Evolutionary conservation across 2,888 invertebrate species (phyloP).

Genomic region (Amblyteles armatorius): DNA sequence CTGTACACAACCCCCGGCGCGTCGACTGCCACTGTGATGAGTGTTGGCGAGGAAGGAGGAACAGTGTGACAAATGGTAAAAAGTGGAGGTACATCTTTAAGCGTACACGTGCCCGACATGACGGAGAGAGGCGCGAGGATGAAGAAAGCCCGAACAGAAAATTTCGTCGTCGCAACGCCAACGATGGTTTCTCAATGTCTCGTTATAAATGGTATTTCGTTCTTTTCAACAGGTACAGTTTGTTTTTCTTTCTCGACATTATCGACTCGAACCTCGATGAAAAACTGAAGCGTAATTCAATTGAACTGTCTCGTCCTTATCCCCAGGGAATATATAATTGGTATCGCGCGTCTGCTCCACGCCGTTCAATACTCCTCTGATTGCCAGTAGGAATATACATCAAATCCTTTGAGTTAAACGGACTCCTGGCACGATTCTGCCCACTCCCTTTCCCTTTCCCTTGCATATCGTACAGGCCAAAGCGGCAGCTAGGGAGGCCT

Average conservation of each 20-base stretch:
- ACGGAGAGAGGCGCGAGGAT: conserved; percentile 1
- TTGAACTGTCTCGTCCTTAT: conserved; percentile 7
- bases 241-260: not conserved
- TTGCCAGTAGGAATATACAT: not conserved
- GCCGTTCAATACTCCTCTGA: not conserved
- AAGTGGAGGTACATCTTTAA: conserved; percentile 46
- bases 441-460: not conserved
- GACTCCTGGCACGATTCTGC: not conserved
- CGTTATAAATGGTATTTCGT: conserved; percentile 44
- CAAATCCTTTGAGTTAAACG: not conserved
- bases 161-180: conserved; percentile 22
- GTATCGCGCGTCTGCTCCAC: not conserved
- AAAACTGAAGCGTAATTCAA: conserved; percentile 18
- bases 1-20: conserved; percentile 3
- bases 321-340: conserved; percentile 15
- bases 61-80: conserved; percentile 68
- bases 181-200: conserved; percentile 35
- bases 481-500: not conserved
- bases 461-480: not conserved
- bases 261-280: not conserved
- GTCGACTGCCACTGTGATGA: conserved; percentile 30
- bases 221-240: conserved; percentile 6
- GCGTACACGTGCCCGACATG: conserved; percentile 28
- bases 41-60: conserved; percentile 7
- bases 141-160: conserved; percentile 29